These are phyloP conservation scores for Allolobophora icterica DNA, from an alignment of 2,888 invertebrate species.

Conservation along the genomic window DNA sequence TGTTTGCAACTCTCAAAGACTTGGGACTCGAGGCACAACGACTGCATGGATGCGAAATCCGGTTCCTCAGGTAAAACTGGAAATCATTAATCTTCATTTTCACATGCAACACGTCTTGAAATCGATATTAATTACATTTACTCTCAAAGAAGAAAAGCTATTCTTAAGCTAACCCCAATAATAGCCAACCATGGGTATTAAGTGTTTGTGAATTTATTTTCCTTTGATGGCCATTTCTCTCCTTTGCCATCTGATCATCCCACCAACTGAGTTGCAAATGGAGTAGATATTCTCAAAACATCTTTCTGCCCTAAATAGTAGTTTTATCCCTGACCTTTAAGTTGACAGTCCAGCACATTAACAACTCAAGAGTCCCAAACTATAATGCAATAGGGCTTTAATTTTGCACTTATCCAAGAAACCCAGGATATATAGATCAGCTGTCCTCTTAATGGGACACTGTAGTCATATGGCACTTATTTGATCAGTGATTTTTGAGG, in stretches of 20 bases:
- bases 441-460: too few species aligned
- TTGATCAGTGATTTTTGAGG: neutral
- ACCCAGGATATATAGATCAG: too few species aligned
- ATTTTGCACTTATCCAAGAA: too few species aligned
- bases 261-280: too few species aligned
- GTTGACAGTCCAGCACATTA: neutral
- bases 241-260: too few species aligned
- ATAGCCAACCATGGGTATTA: neutral
- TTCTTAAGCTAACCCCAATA: neutral
- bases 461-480: too few species aligned
- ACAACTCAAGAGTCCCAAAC: too few species aligned
- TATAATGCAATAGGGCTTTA: too few species aligned
- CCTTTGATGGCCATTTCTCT: too few species aligned
- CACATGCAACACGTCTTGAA: too few species aligned
- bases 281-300: neutral
- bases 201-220: neutral
- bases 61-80: neutral
- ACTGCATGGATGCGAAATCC: slow-evolving; percentile 27
- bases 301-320: neutral
- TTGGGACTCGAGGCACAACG: slow-evolving; percentile 19
- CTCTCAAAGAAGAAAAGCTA: neutral
- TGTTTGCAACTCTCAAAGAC: slow-evolving; percentile 24
- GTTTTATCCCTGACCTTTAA: neutral
- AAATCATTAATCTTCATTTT: neutral
- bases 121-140: neutral